Percentiles rank a stretch among this genome's conserved stretches.
Conservation (phyloP, 1,140 invertebrate species). For the Periplaneta americana region DNA sequence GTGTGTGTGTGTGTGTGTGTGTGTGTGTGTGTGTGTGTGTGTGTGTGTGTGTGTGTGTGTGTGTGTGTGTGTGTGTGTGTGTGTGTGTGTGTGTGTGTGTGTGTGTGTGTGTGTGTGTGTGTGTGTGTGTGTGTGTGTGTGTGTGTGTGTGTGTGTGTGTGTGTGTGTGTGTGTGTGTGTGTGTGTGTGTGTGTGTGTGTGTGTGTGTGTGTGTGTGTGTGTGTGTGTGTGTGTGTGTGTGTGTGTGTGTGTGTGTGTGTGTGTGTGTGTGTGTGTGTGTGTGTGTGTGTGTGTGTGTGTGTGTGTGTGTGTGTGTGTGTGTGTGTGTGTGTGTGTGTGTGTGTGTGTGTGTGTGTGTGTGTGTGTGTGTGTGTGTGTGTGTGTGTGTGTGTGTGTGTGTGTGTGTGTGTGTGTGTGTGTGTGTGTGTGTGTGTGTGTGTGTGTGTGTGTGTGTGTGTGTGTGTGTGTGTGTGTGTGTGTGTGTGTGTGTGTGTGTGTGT, state of each 20-base stretch:
- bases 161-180: slow-evolving; percentile 24
- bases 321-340: slow-evolving; percentile 18
- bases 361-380: slow-evolving; percentile 22
- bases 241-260: slow-evolving; percentile 6
- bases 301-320: slow-evolving; percentile 16
- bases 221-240: slow-evolving; percentile 8
- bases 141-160: slow-evolving; percentile 24
- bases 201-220: slow-evolving; percentile 27
- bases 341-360: slow-evolving; percentile 21
- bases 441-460: slow-evolving; percentile 23
- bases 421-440: slow-evolving; percentile 22
- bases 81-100: slow-evolving; percentile 21
- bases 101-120: slow-evolving; percentile 21
- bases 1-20: slow-evolving; percentile 21
- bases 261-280: slow-evolving; percentile 1
- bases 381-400: slow-evolving; percentile 20
- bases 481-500: slow-evolving; percentile 23
- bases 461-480: slow-evolving; percentile 26
- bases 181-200: slow-evolving; percentile 26
- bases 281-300: slow-evolving; percentile 14
- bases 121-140: slow-evolving; percentile 25
- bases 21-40: slow-evolving; percentile 21
- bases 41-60: slow-evolving; percentile 21
- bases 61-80: slow-evolving; percentile 20
- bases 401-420: slow-evolving; percentile 20